Evolutionary conservation across 1,140 invertebrate genomes (phyloP).

Genomic region (Penaeus vannamei): DNA sequence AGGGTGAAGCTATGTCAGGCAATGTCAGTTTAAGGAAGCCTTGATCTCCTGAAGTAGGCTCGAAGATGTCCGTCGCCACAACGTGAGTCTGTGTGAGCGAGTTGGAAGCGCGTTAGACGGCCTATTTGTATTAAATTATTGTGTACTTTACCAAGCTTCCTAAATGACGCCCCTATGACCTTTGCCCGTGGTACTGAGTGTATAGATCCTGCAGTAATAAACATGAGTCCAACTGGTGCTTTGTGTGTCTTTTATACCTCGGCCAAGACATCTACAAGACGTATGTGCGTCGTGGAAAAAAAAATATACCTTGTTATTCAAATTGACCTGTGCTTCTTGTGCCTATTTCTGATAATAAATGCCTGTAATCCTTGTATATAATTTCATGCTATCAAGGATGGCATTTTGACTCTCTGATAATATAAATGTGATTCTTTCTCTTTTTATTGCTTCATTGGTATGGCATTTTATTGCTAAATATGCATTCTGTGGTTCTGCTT

Average conservation of each 20-base stretch:
- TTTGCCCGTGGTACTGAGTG: constrained; percentile 63
- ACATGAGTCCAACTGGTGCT: constrained; percentile 46
- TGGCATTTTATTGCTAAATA: no score
- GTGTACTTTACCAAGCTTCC: constrained; percentile 57
- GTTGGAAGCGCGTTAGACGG: constrained; percentile 17
- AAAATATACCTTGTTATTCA: not conserved
- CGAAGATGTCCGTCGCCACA: not conserved
- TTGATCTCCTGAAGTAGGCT: constrained; percentile 25
- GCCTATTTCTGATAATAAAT: not conserved
- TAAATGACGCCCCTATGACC: constrained; percentile 60
- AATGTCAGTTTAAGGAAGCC: constrained; percentile 57
- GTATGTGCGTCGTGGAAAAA: no score
- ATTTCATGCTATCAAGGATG: no score
- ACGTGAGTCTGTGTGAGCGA: constrained; percentile 3
- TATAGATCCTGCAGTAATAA: constrained; percentile 64
- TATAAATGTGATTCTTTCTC: no score
- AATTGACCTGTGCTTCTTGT: not conserved
- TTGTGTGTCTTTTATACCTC: not conserved
- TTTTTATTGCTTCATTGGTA: no score
- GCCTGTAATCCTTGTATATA: not conserved
- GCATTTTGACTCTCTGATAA: no score
- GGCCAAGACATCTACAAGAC: no score
- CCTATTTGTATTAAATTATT: constrained; percentile 51
- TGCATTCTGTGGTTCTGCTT: no score
- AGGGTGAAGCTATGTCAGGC: constrained; percentile 54